These are phyloP conservation scores for Solenopsis fugax DNA, from an alignment of 1,140 invertebrate genomes.

Conservation along the genomic window DNA sequence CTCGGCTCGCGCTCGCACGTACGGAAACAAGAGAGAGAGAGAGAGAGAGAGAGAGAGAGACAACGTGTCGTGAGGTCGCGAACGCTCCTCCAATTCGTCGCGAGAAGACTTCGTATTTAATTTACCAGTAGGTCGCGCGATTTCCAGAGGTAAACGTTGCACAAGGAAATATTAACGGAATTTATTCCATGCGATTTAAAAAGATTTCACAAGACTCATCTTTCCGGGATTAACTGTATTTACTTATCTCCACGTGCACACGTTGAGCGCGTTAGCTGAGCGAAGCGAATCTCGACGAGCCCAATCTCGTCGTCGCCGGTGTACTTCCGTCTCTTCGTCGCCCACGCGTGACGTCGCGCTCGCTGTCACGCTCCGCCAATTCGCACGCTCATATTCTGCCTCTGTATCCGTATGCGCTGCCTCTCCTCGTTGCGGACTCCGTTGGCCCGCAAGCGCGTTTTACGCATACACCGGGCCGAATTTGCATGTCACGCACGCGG, in stretches of 20 bases:
- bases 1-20: constrained; percentile 28
- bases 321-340: constrained; percentile 81
- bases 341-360: constrained; percentile 61
- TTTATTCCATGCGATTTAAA: neutral
- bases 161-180: neutral
- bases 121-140: neutral
- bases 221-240: neutral
- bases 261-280: constrained; percentile 71
- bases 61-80: constrained; percentile 61
- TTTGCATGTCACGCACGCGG: constrained; percentile 80
- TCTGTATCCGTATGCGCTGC: neutral
- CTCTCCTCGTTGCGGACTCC: neutral
- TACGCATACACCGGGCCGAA: constrained; percentile 49
- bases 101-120: neutral
- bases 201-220: neutral
- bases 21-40: constrained; percentile 24
- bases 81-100: constrained; percentile 7
- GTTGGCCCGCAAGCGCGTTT: constrained; percentile 33
- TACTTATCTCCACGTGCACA: neutral
- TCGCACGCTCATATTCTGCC: constrained; percentile 47
- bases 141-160: neutral
- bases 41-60: constrained; percentile 32
- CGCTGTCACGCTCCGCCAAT: constrained; percentile 51
- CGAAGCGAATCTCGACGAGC: constrained; percentile 80
- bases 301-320: constrained; percentile 79